Evolutionary conservation across 1,140 invertebrate genomes (phyloP).

Genomic region (Triops longicaudatus): DNA sequence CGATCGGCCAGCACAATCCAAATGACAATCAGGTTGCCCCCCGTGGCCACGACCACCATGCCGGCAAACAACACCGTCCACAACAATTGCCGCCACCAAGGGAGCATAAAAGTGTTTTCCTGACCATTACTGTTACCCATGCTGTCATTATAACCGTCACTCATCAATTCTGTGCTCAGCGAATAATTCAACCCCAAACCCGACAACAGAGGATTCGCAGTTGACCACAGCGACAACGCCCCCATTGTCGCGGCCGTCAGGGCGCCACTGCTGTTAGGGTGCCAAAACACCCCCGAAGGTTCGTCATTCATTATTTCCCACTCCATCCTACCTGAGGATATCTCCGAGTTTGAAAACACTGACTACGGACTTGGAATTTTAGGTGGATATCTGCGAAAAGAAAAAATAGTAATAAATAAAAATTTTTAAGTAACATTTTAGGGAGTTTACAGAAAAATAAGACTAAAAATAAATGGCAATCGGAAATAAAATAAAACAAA

Average conservation of each 20-base stretch:
- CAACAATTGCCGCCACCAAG: conserved; percentile 73
- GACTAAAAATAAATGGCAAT: no score
- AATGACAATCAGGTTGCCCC: conserved; percentile 87
- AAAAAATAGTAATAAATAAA: no score
- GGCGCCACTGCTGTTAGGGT: no score
- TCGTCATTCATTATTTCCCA: no score
- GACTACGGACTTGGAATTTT: no score
- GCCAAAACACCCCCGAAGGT: no score
- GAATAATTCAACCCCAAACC: not conserved
- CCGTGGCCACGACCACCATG: conserved; percentile 85
- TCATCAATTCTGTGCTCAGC: not conserved
- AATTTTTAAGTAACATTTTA: no score
- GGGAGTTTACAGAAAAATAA: no score
- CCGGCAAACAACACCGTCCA: conserved; percentile 74
- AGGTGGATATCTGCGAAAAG: no score
- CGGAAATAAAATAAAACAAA: no score
- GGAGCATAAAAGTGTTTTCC: conserved; percentile 55
- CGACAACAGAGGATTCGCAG: not conserved
- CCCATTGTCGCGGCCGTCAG: not conserved
- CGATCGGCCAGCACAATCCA: conserved; percentile 88
- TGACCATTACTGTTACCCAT: not conserved
- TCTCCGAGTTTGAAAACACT: no score
- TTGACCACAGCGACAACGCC: not conserved
- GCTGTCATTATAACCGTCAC: not conserved
- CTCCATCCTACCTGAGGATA: no score